phyloP scores from a whole-genome alignment of 2,113 vertebrate species.

The Corydoras sp. region DNA sequence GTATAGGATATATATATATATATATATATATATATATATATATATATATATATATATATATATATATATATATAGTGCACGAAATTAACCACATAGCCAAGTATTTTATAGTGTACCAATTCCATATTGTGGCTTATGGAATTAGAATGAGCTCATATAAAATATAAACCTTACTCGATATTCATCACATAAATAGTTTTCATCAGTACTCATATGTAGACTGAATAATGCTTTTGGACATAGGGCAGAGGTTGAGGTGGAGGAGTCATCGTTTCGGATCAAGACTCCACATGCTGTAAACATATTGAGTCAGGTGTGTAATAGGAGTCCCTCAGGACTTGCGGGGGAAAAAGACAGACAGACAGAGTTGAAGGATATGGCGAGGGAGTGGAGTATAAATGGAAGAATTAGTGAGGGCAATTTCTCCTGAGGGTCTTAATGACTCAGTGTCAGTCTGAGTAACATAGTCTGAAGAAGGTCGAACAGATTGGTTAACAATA shows the following conservation, averaged over 20 bases:
- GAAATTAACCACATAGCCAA: no score
- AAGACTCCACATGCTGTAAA: conserved; percentile 30
- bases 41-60: no score
- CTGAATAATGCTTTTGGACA: neutral
- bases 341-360: conserved; percentile 1
- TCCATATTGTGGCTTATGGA: no score
- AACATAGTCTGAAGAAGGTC: conserved; percentile 11
- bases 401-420: conserved; percentile 21
- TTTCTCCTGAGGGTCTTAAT: conserved; percentile 38
- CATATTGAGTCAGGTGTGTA: conserved; percentile 19
- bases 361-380: neutral
- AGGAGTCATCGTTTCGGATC: conserved; percentile 17
- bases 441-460: conserved; percentile 35
- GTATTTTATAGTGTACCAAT: no score
- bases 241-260: neutral
- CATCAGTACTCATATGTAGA: no score
- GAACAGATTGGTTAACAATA: conserved; percentile 30
- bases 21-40: no score
- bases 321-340: conserved; percentile 17
- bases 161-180: no score
- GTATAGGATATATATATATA: no score
- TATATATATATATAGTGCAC: no score
- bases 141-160: no score
- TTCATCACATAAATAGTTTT: no score
- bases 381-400: conserved; percentile 15